Percentiles rank a stretch among this genome's conserved stretches.
Evolutionary conservation across 1,140 invertebrate genomes (phyloP).

Genomic region (Tyrophagus putrescentiae): DNA sequence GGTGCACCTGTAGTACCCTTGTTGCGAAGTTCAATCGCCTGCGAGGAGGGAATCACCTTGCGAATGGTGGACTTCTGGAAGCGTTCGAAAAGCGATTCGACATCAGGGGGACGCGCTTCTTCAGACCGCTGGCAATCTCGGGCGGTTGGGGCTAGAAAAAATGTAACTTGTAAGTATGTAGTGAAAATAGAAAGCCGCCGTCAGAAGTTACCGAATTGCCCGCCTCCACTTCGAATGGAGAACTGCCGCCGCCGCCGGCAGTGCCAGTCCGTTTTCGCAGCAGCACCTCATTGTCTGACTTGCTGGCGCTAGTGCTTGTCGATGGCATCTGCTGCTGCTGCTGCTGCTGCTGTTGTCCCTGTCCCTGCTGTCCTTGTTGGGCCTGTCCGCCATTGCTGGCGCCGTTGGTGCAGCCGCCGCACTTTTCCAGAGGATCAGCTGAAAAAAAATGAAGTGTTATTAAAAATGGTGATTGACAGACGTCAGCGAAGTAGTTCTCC

Average conservation of each 20-base stretch:
- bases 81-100: constrained; percentile 17
- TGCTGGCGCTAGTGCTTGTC: background rate
- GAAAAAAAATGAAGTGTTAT: background rate
- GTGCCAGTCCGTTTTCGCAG: background rate
- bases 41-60: background rate
- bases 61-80: constrained; percentile 17
- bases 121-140: constrained; percentile 2
- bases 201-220: background rate
- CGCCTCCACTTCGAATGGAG: no score
- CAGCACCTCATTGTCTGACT: constrained; percentile 4
- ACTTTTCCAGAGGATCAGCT: background rate
- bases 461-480: no score
- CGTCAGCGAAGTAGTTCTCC: no score
- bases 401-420: background rate
- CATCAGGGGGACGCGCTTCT: constrained; percentile 9
- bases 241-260: background rate
- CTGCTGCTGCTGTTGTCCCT: no score
- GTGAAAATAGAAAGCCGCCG: background rate
- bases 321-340: no score
- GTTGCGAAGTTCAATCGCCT: background rate
- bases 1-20: background rate
- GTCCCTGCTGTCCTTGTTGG: no score
- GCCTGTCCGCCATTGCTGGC: background rate
- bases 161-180: background rate
- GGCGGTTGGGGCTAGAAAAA: background rate